Conservation (phyloP, 2,888 invertebrate species). For the Glaucopsyche alexis region DNA sequence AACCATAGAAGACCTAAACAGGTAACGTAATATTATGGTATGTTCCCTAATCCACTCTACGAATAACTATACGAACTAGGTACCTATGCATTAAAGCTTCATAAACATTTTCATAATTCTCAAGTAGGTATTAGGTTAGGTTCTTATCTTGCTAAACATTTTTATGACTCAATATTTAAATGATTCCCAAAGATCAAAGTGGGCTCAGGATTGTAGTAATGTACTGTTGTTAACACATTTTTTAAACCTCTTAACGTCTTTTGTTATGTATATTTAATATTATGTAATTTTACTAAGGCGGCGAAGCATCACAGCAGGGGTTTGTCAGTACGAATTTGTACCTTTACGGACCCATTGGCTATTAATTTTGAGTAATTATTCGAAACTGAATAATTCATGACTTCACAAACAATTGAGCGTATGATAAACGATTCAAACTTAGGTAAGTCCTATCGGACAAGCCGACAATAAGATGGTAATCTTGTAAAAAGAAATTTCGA, state of each 20-base stretch:
- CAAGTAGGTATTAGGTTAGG: neutral
- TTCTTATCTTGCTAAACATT: neutral
- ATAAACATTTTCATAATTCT: neutral
- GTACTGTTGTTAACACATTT: neutral
- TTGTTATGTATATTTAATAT: constrained; percentile 22
- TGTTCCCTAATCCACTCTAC: too few species aligned
- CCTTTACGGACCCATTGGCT: neutral
- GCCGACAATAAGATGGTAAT: constrained; percentile 9
- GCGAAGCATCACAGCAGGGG: constrained; percentile 14
- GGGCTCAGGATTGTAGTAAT: too few species aligned
- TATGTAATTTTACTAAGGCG: neutral
- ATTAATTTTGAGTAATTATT: constrained; percentile 15
- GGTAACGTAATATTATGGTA: too few species aligned
- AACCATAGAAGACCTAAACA: too few species aligned
- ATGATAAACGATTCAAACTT: neutral
- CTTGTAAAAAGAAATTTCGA: neutral
- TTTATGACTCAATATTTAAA: neutral
- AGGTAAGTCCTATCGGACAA: neutral
- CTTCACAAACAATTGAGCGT: neutral
- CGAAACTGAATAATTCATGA: constrained; percentile 14
- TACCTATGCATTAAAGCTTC: neutral
- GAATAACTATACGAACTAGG: neutral
- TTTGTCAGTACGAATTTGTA: constrained; percentile 27
- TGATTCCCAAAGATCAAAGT: too few species aligned
- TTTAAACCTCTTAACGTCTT: constrained; percentile 10